phyloP scores from a whole-genome alignment of 2,888 invertebrate species.

The Willowsia nigromaculata region DNA sequence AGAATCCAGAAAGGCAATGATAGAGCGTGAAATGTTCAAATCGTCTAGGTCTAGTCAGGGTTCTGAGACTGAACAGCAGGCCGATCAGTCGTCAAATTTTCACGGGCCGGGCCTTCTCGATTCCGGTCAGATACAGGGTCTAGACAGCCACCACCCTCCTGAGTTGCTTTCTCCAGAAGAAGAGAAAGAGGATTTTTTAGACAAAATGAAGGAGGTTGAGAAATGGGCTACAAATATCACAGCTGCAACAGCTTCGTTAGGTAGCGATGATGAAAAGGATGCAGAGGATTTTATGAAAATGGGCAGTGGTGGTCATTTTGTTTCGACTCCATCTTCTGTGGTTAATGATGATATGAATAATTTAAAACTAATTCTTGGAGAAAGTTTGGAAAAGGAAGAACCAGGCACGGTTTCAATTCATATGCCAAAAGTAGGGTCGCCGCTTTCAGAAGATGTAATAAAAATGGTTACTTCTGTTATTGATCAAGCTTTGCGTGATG shows the following conservation, averaged over 20 bases:
- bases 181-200: slow-evolving; percentile 46
- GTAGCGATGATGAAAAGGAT: background rate
- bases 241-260: background rate
- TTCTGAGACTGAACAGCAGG: slow-evolving; percentile 28
- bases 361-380: background rate
- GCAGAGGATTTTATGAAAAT: background rate
- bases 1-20: slow-evolving; percentile 45
- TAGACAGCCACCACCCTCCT: background rate
- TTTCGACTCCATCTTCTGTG: background rate
- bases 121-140: slow-evolving; percentile 58
- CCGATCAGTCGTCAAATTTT: slow-evolving; percentile 69
- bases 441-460: slow-evolving; percentile 2
- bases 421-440: background rate
- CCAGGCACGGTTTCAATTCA: background rate
- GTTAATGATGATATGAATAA: background rate
- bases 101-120: slow-evolving; percentile 71
- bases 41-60: slow-evolving; percentile 55
- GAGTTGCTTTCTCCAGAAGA: background rate
- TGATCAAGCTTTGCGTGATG: slow-evolving; percentile 60
- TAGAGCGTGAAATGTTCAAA: slow-evolving; percentile 54
- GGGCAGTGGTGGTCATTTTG: background rate
- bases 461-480: slow-evolving; percentile 15
- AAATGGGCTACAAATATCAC: slow-evolving; percentile 51
- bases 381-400: slow-evolving; percentile 20
- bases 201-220: slow-evolving; percentile 71